A percentile compares a stretch with the other conserved stretches of the same genome.
Evolutionary conservation across 2,888 invertebrate genomes (phyloP).

Genomic region (Drosophila colorata): DNA sequence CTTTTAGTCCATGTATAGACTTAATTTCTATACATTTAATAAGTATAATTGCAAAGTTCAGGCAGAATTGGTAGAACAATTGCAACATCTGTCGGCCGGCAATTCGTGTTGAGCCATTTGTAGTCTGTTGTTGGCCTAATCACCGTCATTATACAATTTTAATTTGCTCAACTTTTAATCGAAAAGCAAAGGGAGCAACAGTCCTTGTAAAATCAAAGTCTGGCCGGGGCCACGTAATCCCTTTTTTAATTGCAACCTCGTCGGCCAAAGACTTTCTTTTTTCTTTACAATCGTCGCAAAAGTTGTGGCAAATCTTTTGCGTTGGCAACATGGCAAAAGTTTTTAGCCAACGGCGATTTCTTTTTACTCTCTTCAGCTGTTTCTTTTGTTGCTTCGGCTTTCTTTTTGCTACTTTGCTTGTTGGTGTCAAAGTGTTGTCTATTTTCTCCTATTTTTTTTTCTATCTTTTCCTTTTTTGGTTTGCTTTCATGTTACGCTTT

Average conservation of each 20-base stretch:
- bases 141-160: conserved; percentile 77
- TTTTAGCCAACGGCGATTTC: conserved; percentile 61
- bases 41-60: neutral
- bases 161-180: conserved; percentile 77
- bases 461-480: conserved; percentile 41
- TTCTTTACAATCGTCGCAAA: conserved; percentile 25
- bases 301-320: conserved; percentile 65
- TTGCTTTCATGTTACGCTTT: conserved; percentile 57
- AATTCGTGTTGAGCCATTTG: conserved; percentile 34
- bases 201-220: conserved; percentile 55
- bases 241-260: conserved; percentile 77
- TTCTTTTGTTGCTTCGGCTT: conserved; percentile 9
- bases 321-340: conserved; percentile 56
- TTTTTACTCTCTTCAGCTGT: neutral
- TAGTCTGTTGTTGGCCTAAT: conserved; percentile 63
- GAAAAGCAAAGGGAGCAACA: conserved; percentile 53
- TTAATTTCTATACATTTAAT: neutral
- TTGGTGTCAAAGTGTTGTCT: conserved; percentile 74
- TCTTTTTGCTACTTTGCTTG: conserved; percentile 13
- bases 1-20: neutral
- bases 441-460: conserved; percentile 55
- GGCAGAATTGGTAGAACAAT: neutral
- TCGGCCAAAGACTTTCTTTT: conserved; percentile 44
- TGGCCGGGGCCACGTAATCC: conserved; percentile 63
- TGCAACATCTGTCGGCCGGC: conserved; percentile 4